Evolutionary conservation across 2,113 vertebrate genomes (phyloP).

Genomic region (Epinephelus fuscoguttatus): DNA sequence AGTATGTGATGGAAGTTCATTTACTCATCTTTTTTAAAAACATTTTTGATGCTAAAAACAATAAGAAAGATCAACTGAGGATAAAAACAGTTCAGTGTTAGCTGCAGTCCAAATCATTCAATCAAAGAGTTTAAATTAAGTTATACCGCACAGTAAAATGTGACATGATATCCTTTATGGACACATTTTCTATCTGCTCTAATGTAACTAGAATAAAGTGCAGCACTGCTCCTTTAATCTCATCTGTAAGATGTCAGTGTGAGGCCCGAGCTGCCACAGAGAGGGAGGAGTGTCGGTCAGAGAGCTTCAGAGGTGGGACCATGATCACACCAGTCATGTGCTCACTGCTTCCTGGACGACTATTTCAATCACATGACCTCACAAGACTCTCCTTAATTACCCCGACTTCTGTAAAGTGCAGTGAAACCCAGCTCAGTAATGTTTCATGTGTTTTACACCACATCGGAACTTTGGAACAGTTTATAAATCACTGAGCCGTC

Average conservation of each 20-base stretch:
- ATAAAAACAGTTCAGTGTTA: not conserved
- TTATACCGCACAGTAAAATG: not conserved
- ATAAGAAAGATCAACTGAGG: not conserved
- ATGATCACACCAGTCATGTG: conserved; percentile 29
- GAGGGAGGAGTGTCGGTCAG: not conserved
- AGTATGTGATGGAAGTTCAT: not conserved
- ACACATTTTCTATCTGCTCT: not conserved
- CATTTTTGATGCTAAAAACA: not conserved
- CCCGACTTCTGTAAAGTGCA: not conserved
- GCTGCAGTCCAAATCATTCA: not conserved
- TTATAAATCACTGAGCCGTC: not conserved
- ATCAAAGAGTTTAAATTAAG: not conserved
- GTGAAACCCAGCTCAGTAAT: not conserved
- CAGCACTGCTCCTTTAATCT: not conserved
- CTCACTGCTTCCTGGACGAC: conserved; percentile 33
- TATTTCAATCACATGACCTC: conserved; percentile 67
- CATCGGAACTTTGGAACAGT: not conserved
- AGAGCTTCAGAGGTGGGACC: not conserved
- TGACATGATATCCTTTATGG: not conserved
- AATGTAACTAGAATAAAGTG: not conserved
- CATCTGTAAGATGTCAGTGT: not conserved
- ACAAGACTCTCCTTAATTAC: conserved; percentile 36
- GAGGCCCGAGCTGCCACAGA: not conserved
- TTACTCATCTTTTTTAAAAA: not conserved
- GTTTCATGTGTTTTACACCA: not conserved